Evolutionary conservation across 1,140 invertebrate genomes (phyloP), one percentile per base, ranked within the genome.

Genomic region (Cephus cinctus): DNA sequence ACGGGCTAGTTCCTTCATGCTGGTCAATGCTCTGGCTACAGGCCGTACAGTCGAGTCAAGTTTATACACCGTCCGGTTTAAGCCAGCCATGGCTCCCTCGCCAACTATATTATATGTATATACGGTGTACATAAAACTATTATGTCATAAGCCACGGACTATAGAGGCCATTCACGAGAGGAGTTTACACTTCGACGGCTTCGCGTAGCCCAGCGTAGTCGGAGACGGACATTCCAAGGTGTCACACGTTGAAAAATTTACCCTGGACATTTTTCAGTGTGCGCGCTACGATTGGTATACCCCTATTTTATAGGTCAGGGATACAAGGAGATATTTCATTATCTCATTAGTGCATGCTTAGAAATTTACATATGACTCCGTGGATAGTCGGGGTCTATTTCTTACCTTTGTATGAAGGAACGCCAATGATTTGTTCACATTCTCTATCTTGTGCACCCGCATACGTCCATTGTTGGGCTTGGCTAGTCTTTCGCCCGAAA

Each of bases 401-500:
- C 71, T 78, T 76, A 96, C 95, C 88, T 98, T 96, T 38, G 94
- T 97, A 72, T 97, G 94, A 36, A 99, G 81, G 79, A 99, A 99
- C 54, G 93, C 93, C 57, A 99, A 80, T 67, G 92, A 95, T 78
- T 96, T 98, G 80, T 98, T 99, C 57, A 99, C 92, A 78, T 99
- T 99, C 79, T 99, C 97, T 30, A 99, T 94, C 82, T 98, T 98
- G 78, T 99, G 97, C 18, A 99, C 96, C 61, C 96, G 80, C 90
- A 99, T 96, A 50, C 89, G 85, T 15, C 96, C 97, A 71, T 89
- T 92, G 81, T 98, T 99, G 46, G 96, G 96, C 60, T 96, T 90
- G 25, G 93, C 95, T 54, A 99, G 80, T 67, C 96, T 93, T 78
- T 99, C 96, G 9, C 96, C 96, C 44, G 94, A 98, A 74, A 99